These are phyloP conservation scores for Anguilla japonica DNA, from an alignment of 2,113 vertebrate genomes.

Conservation along the genomic window DNA sequence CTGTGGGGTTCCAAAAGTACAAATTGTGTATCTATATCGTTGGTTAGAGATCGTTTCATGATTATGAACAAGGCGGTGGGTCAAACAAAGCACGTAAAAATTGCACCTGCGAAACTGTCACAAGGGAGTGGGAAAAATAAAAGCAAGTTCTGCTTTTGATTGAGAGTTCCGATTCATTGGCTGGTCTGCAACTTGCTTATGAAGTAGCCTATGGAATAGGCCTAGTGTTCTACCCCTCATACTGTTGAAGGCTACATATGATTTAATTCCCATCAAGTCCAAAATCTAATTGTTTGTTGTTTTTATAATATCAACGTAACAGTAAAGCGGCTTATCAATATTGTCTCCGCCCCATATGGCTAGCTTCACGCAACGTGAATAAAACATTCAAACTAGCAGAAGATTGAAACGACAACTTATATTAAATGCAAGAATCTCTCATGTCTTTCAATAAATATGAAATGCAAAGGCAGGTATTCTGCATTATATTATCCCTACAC, in stretches of 20 bases:
- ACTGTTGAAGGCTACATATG: background rate
- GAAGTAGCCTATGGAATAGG: background rate
- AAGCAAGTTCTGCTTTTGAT: background rate
- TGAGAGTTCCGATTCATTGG: background rate
- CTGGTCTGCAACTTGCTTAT: background rate
- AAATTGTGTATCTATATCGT: background rate
- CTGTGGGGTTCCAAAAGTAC: background rate
- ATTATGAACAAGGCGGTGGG: background rate
- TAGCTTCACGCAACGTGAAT: background rate
- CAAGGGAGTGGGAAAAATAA: background rate
- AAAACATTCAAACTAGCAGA: conserved; percentile 17
- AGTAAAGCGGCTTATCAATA: background rate
- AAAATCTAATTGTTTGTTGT: conserved; percentile 4
- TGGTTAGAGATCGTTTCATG: background rate
- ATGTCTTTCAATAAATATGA: background rate
- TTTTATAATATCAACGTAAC: background rate
- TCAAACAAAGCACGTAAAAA: conserved; percentile 6
- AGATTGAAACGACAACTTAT: background rate
- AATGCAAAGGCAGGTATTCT: background rate
- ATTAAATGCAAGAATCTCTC: background rate
- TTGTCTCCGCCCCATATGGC: background rate
- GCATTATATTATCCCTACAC: background rate
- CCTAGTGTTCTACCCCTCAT: background rate
- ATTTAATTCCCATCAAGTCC: background rate
- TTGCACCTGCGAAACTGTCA: conserved; percentile 19